Evolutionary conservation across 2,797 vertebrate species (phyloP).

Genomic region (Lepidocolaptes lacrymiger): DNA sequence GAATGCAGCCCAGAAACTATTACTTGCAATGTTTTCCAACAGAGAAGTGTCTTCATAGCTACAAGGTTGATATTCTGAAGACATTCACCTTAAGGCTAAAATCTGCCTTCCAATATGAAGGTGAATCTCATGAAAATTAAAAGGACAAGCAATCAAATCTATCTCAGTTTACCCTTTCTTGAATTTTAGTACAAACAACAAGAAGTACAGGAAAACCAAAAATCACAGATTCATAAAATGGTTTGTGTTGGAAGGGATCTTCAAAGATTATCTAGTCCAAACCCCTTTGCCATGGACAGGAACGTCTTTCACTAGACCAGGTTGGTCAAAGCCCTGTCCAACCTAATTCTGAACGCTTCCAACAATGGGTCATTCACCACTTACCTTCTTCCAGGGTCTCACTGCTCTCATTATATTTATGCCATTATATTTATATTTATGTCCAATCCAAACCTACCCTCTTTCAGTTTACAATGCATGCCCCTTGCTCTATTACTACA

Average conservation of each 20-base stretch:
- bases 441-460: neutral
- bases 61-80: neutral
- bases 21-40: neutral
- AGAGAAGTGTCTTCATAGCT: neutral
- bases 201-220: neutral
- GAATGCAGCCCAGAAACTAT: neutral
- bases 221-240: neutral
- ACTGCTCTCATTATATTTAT: neutral
- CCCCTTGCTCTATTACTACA: neutral
- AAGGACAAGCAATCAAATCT: neutral
- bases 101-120: neutral
- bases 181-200: neutral
- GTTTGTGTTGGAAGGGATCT: neutral
- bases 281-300: fast-evolving
- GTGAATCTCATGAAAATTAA: neutral
- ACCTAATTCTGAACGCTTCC: neutral
- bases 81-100: neutral
- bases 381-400: neutral
- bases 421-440: too few species aligned
- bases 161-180: neutral
- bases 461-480: neutral
- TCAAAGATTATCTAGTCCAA: neutral
- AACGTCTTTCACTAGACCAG: neutral
- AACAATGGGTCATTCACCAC: neutral
- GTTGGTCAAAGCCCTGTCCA: neutral